Evolutionary conservation across 2,797 vertebrate genomes (phyloP).

Genomic region (Typhlichthys eigenmanni): DNA sequence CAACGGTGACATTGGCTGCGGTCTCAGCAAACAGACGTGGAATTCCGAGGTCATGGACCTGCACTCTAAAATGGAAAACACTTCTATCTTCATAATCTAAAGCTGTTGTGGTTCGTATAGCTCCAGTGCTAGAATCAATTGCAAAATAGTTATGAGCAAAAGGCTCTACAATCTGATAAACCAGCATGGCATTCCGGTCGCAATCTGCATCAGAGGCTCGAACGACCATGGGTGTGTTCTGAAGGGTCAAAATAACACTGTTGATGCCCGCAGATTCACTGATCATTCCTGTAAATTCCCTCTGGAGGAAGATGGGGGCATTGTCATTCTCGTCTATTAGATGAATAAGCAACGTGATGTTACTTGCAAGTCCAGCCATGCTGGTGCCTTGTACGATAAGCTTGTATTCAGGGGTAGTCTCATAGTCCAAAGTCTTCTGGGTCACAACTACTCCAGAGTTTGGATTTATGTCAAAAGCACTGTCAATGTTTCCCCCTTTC

Average conservation of each 20-base stretch:
- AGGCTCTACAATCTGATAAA: conserved; percentile 95
- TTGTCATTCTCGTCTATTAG: conserved; percentile 97
- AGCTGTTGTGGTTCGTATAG: conserved; percentile 83
- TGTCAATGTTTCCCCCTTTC: conserved; percentile 86
- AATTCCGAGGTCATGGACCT: conserved; percentile 90
- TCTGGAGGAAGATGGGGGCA: conserved; percentile 82
- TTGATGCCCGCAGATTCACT: conserved; percentile 89
- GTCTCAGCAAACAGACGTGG: conserved; percentile 89
- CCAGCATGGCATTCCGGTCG: conserved; percentile 90
- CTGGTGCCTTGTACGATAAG: conserved; percentile 91
- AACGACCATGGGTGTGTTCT: conserved; percentile 89
- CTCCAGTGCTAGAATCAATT: conserved; percentile 95
- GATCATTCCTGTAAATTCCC: conserved; percentile 88
- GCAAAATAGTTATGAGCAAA: conserved; percentile 91
- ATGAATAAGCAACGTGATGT: conserved; percentile 85
- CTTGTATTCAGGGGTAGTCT: conserved; percentile 81
- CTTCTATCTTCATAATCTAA: conserved; percentile 91
- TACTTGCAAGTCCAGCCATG: conserved; percentile 91
- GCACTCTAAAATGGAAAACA: conserved; percentile 91
- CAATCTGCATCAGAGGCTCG: conserved; percentile 88
- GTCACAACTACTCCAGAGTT: conserved; percentile 92
- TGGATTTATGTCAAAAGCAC: conserved; percentile 90
- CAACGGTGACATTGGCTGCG: conserved; percentile 91
- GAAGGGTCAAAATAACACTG: conserved; percentile 88
- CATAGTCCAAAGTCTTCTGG: conserved; percentile 88